A percentile compares a stretch with the other conserved stretches of the same genome.
phyloP scores from a whole-genome alignment of 2,113 vertebrate genomes.

The Charadrius vociferus region DNA sequence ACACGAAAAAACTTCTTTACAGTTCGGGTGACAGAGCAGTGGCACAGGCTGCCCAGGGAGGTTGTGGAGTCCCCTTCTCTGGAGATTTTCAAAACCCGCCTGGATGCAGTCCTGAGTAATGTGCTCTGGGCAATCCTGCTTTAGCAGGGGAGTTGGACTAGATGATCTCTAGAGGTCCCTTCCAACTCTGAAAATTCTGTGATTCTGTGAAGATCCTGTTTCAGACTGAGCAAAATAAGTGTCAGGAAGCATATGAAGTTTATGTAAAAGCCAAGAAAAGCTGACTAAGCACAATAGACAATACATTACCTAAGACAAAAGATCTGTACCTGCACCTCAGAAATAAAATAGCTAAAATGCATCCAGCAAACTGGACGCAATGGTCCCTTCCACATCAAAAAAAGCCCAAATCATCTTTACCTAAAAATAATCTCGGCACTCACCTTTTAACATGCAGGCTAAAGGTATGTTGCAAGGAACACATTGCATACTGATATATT shows the following conservation, averaged over 20 bases:
- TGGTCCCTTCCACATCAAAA: background rate
- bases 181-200: too few relatives aligned
- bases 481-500: rapidly evolving
- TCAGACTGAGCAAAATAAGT: background rate
- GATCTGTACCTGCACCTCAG: rapidly evolving
- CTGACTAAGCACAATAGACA: background rate
- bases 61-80: too few relatives aligned
- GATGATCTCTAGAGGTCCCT: too few relatives aligned
- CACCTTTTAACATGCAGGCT: background rate
- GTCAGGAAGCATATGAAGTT: background rate
- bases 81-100: too few relatives aligned
- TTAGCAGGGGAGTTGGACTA: too few relatives aligned
- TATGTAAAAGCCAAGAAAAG: background rate
- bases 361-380: background rate
- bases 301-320: background rate
- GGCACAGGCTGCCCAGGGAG: too few relatives aligned
- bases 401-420: background rate
- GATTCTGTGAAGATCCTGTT: background rate
- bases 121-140: too few relatives aligned
- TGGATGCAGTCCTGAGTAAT: too few relatives aligned
- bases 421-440: background rate
- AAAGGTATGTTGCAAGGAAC: background rate
- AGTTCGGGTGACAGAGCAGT: too few relatives aligned
- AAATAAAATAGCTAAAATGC: background rate
- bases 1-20: too few relatives aligned